A percentile compares a stretch with the other conserved stretches of the same genome.
Conservation (phyloP, 2,113 vertebrate genomes). For the Fukomys damarensis region DNA sequence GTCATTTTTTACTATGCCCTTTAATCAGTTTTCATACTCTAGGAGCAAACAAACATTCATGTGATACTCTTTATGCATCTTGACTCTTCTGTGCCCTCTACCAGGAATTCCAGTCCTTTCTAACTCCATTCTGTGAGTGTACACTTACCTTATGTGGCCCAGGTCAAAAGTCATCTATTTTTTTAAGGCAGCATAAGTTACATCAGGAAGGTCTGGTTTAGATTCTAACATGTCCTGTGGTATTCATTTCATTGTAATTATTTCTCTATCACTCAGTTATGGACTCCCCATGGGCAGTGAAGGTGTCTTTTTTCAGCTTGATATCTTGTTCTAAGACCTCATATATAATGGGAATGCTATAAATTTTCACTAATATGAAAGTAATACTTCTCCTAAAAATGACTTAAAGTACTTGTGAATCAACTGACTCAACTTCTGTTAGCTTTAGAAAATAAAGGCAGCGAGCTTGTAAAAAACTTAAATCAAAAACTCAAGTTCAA, state of each 20-base stretch:
- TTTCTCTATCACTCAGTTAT: background rate
- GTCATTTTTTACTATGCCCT: background rate
- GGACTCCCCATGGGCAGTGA: background rate
- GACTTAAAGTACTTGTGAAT: conserved; percentile 21
- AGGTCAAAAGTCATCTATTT: conserved; percentile 10
- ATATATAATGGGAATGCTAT: background rate
- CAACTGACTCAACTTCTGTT: background rate
- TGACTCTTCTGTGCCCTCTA: background rate
- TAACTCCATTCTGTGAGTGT: background rate
- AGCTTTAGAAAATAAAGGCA: background rate
- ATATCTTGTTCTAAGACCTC: background rate
- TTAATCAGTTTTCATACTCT: conserved; percentile 8
- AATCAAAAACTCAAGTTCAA: conserved; percentile 27
- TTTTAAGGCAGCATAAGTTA: background rate
- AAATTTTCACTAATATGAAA: conserved; percentile 28
- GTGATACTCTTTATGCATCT: background rate
- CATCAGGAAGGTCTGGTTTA: background rate
- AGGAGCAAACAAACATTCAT: background rate
- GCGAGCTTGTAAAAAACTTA: conserved; percentile 53
- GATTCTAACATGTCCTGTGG: background rate
- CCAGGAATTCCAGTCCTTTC: background rate
- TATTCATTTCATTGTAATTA: background rate
- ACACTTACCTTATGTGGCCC: background rate
- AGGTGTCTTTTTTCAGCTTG: background rate
- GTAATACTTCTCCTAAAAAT: background rate